Base-by-base conservation (phyloP, 2,888 invertebrate species). In the Callyntrura sp. region DNA sequence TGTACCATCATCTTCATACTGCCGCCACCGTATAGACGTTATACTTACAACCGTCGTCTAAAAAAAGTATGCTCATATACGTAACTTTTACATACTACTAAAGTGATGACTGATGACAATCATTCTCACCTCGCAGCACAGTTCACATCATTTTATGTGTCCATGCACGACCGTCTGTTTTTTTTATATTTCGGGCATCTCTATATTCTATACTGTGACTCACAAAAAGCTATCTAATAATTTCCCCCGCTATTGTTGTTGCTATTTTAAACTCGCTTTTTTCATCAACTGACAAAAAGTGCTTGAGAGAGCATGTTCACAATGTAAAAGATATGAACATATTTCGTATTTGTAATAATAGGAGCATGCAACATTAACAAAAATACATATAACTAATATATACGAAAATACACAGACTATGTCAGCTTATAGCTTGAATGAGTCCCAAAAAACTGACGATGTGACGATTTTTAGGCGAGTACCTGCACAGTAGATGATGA, bases 281-380 rank as follows among this genome's bases (percentile, higher is more conserved):
- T 55, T 55, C 14, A n/a, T 55, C 55, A 55, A 55, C 55, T 55
- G 55, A 55, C 55, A 55, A 55, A 35, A 55, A 55, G 55, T 55
- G n/a, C n/a, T 55, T 55, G 14, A 55, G 0, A 55, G 14, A 55
- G 0, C 14, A 55, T 51, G 55, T 55, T n/a, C n/a, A 17, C n/a
- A 55, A n/a, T 14, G 12, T 51, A 51, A 9, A 51, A 5, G 11
- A 51, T n/a, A 55, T 55, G 55, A 55, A n/a, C 55, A n/a, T 55
- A 51, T 14, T 51, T 6, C 9, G 51, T 51, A 51, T 51, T 14
- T 51, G n/a, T 55, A 55, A 55, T n/a, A 55, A n/a, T 55, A 55
- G 55, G 55, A 5, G 17, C 55, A 51, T 3, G 55, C 17, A 14
- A 9, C 35, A 35, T 6, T 35, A 35, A 4, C 35, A 35, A 35